Evolutionary conservation across 1,140 invertebrate species (phyloP).

Genomic region (Octopus bimaculoides): DNA sequence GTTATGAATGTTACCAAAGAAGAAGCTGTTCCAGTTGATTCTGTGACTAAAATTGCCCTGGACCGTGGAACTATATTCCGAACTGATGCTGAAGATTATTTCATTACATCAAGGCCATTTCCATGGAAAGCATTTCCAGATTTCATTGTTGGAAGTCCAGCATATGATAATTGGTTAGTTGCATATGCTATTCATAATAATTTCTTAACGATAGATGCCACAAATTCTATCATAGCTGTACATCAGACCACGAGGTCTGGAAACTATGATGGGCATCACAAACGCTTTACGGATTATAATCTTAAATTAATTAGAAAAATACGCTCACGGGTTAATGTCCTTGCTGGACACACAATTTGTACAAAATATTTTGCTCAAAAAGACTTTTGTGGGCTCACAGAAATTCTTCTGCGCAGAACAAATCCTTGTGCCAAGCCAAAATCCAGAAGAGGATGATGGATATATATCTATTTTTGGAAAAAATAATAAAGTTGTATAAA

Average conservation of each 20-base stretch:
- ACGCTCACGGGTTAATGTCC: conserved; percentile 28
- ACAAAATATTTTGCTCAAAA: not conserved
- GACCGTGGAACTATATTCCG: conserved; percentile 28
- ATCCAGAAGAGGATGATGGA: not conserved
- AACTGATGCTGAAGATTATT: conserved; percentile 38
- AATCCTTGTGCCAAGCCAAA: not conserved
- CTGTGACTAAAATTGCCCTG: conserved; percentile 19
- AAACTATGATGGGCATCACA: conserved; percentile 31
- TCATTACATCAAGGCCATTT: conserved; percentile 32
- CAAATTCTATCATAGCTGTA: conserved; percentile 33
- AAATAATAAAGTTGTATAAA: too few relatives aligned
- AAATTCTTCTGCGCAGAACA: not conserved
- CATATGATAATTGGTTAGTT: conserved; percentile 42
- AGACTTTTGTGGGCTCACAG: conserved; percentile 1
- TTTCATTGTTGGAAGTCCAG: conserved; percentile 36
- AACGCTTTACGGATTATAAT: conserved; percentile 29
- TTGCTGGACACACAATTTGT: conserved; percentile 27
- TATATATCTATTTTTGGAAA: too few relatives aligned
- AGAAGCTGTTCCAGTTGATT: conserved; percentile 24
- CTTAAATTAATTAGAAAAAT: conserved; percentile 23
- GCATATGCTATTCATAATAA: conserved; percentile 24
- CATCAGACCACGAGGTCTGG: conserved; percentile 39
- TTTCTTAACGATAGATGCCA: conserved; percentile 30
- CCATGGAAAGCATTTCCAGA: conserved; percentile 36
- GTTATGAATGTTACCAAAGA: conserved; percentile 27